Percentiles rank a stretch among this genome's conserved stretches.
Conservation (phyloP, 2,888 invertebrate genomes). For the Sphinx pinastri region DNA sequence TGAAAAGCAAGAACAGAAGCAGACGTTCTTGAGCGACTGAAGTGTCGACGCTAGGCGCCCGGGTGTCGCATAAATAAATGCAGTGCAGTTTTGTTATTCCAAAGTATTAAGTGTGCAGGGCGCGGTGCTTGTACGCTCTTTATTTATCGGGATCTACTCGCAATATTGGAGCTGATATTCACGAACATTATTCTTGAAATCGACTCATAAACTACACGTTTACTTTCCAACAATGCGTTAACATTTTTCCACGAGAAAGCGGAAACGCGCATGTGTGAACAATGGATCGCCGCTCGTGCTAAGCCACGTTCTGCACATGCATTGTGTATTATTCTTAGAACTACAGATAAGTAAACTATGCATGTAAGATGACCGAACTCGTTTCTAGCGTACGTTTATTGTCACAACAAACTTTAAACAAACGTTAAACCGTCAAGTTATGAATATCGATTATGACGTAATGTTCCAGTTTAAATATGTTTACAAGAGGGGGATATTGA, state of each 20-base stretch:
- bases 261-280: constrained; percentile 80
- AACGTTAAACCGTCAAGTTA: constrained; percentile 33
- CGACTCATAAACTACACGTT: constrained; percentile 54
- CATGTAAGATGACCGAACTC: constrained; percentile 31
- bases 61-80: constrained; percentile 47
- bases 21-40: constrained; percentile 58
- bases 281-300: constrained; percentile 72
- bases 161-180: constrained; percentile 19
- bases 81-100: neutral
- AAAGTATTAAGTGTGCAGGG: neutral
- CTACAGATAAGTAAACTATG: constrained; percentile 48
- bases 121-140: neutral
- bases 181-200: constrained; percentile 50
- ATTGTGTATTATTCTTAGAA: constrained; percentile 77
- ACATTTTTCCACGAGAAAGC: constrained; percentile 83
- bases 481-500: constrained; percentile 23
- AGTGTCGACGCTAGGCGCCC: constrained; percentile 54
- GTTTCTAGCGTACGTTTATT: constrained; percentile 41
- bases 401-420: constrained; percentile 40
- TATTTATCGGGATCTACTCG: constrained; percentile 16
- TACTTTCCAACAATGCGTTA: constrained; percentile 77
- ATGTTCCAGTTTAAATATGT: constrained; percentile 26
- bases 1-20: constrained; percentile 64
- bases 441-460: constrained; percentile 31
- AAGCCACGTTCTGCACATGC: constrained; percentile 68